These are phyloP conservation scores for Campylomormyrus numenius DNA, from an alignment of 2,113 vertebrate species.

Conservation along the genomic window DNA sequence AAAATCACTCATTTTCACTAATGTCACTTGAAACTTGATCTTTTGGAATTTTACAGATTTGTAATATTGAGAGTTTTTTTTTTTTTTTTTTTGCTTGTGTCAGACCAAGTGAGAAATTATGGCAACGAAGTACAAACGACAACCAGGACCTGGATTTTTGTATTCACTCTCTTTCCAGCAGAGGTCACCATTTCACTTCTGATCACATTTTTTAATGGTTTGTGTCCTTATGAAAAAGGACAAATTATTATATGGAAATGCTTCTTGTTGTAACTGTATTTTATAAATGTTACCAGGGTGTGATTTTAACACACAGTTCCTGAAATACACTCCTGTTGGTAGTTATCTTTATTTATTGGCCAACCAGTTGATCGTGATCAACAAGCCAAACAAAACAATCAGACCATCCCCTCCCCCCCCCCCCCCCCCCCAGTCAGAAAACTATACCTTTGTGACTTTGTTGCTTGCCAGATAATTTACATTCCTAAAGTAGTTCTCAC, in stretches of 20 bases:
- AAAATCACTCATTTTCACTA: background rate
- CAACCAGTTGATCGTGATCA: background rate
- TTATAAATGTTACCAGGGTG: background rate
- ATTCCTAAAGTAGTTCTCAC: too few species aligned
- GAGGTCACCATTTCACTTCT: conserved; percentile 56
- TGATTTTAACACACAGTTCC: background rate
- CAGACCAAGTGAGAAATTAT: background rate
- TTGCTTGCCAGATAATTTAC: background rate
- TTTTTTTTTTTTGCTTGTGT: background rate
- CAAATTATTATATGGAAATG: background rate
- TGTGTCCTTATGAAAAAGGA: background rate
- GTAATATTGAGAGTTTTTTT: background rate
- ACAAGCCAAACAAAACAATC: background rate
- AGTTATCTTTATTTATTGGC: background rate
- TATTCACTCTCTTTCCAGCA: conserved; percentile 42
- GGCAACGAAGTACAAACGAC: background rate
- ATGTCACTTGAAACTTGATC: background rate
- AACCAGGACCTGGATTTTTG: background rate
- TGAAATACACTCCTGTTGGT: background rate
- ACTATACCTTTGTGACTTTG: background rate
- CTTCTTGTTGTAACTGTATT: background rate
- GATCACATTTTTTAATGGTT: background rate
- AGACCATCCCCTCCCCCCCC: background rate
- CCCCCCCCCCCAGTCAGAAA: background rate
- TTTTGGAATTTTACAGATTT: background rate